Evolutionary conservation across 2,888 invertebrate species (phyloP).

Genomic region (Mechanitis messenoides): DNA sequence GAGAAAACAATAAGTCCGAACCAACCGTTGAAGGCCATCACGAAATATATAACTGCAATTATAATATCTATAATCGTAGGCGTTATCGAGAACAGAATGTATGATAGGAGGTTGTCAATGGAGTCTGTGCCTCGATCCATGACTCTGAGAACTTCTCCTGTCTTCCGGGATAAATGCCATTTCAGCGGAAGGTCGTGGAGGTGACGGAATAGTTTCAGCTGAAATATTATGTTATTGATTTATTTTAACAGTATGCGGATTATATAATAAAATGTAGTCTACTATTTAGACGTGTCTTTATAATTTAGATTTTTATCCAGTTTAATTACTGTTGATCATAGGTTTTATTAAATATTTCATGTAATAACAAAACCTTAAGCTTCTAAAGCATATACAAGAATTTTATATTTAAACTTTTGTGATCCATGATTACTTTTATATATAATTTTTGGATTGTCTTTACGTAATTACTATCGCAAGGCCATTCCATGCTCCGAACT

Average conservation of each 20-base stretch:
- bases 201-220: constrained; percentile 90
- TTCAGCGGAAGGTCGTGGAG: constrained; percentile 92
- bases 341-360: too few species aligned
- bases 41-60: constrained; percentile 92
- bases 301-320: too few species aligned
- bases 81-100: constrained; percentile 93
- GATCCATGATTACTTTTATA: too few species aligned
- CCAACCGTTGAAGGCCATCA: constrained; percentile 92
- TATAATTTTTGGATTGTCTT: too few species aligned
- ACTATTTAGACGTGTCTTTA: neutral
- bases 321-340: too few species aligned
- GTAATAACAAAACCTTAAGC: too few species aligned
- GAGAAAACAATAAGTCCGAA: constrained; percentile 96
- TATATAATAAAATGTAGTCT: neutral
- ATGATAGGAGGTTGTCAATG: constrained; percentile 94
- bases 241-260: too few species aligned
- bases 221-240: constrained; percentile 37
- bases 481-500: too few species aligned
- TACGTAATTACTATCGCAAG: too few species aligned
- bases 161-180: constrained; percentile 97
- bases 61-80: constrained; percentile 96
- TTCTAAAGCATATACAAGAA: too few species aligned
- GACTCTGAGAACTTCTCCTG: constrained; percentile 96
- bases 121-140: constrained; percentile 99
- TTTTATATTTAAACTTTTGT: too few species aligned